Evolutionary conservation across 2,888 invertebrate genomes (phyloP), one percentile per base, ranked within the genome.

Genomic region (Cataglyphis altisquamis): DNA sequence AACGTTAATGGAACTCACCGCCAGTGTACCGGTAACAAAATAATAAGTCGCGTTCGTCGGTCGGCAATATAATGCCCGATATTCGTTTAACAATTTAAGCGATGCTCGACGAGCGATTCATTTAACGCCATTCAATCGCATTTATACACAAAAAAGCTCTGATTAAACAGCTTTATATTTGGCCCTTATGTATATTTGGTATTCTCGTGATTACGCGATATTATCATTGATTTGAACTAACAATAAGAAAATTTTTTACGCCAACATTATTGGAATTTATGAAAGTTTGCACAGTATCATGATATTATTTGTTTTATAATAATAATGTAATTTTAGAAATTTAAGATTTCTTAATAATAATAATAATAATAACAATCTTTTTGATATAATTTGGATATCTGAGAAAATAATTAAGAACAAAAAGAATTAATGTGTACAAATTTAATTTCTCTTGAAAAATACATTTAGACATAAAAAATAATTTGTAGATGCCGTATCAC

Each of bases 1-100:
- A 64, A 41, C 21, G 72, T 72, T 85, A 83, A 85, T 75, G 74
- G 83, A 86, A 67, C 66, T 78, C 55, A 82, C 41, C 18, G 29
- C 75, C 32, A n/a, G 25, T 66, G 32, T 39, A 75, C 66, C 82
- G 75, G 60, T 52, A 83, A 72, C 75, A 77, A 85, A 88, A 88
- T 88, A 88, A 88, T 84, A 87, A 88, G 88, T 86, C 83, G 62
- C 18, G 81, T 55, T 57, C 52, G 32, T 36, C 62, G 48, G 55
- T 48, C 74, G 55, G 55, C 68, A 78, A 89, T 86, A 84, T 86
- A 83, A 89, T 83, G 82, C 66, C 52, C 82, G 45, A 82, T 82
- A 86, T 82, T 57, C 77, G 29, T 86, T 86, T 78, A 74, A 86
- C 77, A 86, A 89, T 86, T 85, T 62, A 75, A 85, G 75, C 78